Percentiles rank a stretch among this genome's conserved stretches.
phyloP scores from a whole-genome alignment of 2,888 invertebrate genomes.

The Eupithecia centaureata region DNA sequence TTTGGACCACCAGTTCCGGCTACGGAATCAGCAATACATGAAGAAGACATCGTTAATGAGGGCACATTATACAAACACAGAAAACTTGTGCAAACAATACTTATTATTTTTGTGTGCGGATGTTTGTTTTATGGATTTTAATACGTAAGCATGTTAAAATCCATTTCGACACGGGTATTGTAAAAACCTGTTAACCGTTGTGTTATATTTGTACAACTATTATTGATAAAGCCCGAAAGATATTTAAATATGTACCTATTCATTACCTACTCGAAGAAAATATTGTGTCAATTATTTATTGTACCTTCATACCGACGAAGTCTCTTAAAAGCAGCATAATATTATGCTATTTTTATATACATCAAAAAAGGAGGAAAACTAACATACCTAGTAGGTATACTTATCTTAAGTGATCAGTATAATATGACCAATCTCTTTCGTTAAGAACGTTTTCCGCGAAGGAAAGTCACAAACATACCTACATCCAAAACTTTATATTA shows the following conservation, averaged over 20 bases:
- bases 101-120: conserved; percentile 20
- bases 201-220: not conserved
- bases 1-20: conserved; percentile 22
- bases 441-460: not conserved
- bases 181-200: conserved; percentile 6
- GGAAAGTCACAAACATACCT: not conserved
- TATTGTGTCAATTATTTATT: not conserved
- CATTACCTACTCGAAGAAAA: not conserved
- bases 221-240: not conserved
- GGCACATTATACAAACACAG: conserved; percentile 19
- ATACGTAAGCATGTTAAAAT: conserved; percentile 24
- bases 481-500: not conserved
- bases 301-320: no score
- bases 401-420: no score
- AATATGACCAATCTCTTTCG: not conserved
- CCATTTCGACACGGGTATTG: conserved; percentile 21
- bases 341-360: no score
- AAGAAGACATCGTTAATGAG: conserved; percentile 13
- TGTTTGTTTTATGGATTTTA: conserved; percentile 22
- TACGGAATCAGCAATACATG: conserved; percentile 22
- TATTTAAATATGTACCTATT: not conserved
- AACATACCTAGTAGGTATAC: no score
- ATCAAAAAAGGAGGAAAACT: no score
- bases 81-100: conserved; percentile 31
- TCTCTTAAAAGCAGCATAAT: no score